Percentiles rank a stretch among this genome's conserved stretches.
Conservation (phyloP, 2,113 vertebrate species). For the Paraplagusia blochii region DNA sequence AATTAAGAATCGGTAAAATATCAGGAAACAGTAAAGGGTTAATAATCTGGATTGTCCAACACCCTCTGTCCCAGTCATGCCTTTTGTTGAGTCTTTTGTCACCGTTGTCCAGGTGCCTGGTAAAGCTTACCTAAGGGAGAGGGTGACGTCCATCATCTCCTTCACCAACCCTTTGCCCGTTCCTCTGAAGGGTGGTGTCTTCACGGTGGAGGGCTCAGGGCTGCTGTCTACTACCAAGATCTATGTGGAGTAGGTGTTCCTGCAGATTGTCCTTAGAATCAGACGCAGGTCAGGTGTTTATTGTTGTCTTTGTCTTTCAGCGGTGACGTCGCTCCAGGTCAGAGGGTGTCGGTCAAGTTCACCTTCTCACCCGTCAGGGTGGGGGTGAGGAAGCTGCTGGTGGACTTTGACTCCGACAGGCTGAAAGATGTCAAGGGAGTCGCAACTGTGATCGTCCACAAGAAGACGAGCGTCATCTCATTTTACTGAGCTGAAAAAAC, state of each 20-base stretch:
- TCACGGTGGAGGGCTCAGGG: slow-evolving; percentile 77
- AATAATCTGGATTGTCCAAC: no score
- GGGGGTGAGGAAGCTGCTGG: slow-evolving; percentile 73
- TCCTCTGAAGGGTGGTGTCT: slow-evolving; percentile 66
- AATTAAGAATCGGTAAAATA: no score
- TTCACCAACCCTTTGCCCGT: slow-evolving; percentile 77
- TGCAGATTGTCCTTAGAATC: no score
- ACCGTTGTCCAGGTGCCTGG: slow-evolving; percentile 61
- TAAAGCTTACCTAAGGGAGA: slow-evolving; percentile 40
- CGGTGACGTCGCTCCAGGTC: slow-evolving; percentile 61
- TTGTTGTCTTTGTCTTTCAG: slow-evolving; percentile 31
- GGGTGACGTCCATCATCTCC: slow-evolving; percentile 59
- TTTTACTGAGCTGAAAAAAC: background rate
- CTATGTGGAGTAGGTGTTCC: slow-evolving; percentile 64
- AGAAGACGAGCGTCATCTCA: slow-evolving; percentile 2
- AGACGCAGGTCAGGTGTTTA: background rate
- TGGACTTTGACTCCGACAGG: slow-evolving; percentile 77
- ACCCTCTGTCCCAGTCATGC: background rate
- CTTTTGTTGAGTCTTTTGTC: background rate
- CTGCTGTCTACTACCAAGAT: slow-evolving; percentile 64
- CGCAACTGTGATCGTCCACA: slow-evolving; percentile 64
- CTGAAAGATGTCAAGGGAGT: slow-evolving; percentile 76
- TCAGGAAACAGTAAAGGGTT: no score
- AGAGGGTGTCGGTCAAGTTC: slow-evolving; percentile 61
- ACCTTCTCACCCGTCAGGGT: slow-evolving; percentile 65